Evolutionary conservation across 2,113 vertebrate species (phyloP).

Genomic region (Phylloscopus trochilus): DNA sequence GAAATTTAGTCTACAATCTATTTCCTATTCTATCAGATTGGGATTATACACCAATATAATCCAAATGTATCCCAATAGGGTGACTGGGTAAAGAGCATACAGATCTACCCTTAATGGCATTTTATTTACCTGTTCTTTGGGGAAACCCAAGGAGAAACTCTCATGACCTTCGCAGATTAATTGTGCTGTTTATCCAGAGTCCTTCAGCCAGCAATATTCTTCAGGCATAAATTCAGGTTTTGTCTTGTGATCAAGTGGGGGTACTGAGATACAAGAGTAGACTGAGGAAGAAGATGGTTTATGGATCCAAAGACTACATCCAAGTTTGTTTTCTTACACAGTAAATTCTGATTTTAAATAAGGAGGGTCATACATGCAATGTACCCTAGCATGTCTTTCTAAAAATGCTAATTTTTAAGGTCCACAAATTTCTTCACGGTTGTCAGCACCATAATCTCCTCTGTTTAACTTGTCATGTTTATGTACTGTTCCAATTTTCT

Average conservation of each 20-base stretch:
- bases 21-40: background rate
- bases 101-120: background rate
- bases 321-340: background rate
- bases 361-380: background rate
- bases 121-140: background rate
- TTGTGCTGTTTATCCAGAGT: background rate
- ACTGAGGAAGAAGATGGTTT: background rate
- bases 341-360: background rate
- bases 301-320: background rate
- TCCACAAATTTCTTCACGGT: background rate
- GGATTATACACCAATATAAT: background rate
- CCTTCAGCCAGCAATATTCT: background rate
- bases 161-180: background rate
- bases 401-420: background rate
- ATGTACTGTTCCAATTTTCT: constrained; percentile 31
- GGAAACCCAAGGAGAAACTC: background rate
- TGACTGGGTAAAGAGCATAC: background rate
- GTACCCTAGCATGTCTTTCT: background rate
- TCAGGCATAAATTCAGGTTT: background rate
- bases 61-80: too few relatives aligned
- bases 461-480: constrained; percentile 55
- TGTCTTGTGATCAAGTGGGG: background rate
- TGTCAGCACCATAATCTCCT: constrained; percentile 36
- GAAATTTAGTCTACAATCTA: background rate
- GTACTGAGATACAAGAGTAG: background rate